Base-by-base conservation (phyloP, 2,113 vertebrate genomes). In the Oreochromis spilurus region DNA sequence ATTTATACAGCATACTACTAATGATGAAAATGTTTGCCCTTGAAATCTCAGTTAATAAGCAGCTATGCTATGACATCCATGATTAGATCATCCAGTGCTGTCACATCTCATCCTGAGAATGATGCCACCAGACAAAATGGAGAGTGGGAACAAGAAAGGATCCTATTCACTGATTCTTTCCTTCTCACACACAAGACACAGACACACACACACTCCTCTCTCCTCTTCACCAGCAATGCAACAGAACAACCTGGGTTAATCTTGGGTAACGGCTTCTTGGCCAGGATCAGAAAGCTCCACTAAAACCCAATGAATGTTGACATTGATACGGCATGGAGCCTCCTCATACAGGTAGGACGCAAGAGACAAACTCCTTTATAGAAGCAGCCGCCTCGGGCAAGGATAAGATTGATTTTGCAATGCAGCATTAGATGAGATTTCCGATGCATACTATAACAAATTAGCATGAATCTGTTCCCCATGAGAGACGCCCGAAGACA, bases 1-100 rank as follows among this genome's bases (percentile, higher is more conserved):
- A 72, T 90, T 92, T 62, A 78, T 82, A 83, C 79, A 89, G 81
- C 81, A 85, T 36, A 77, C 81, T 50, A 36, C 88, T 91, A 91
- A 93, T 91, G 90, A 94, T 91, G 91, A 89, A 88, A 90, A 91
- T 92, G 92, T 94, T 92, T 95, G 95, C 92, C 95, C 95, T 95
- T 95, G 95, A 94, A 95, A 93, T 92, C 89, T 83, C 91, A 60
- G 92, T 90, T 95, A 95, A 95, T 95, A 94, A 94, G 94, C 95
- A 92, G 95, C 92, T 92, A 90, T 89, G 93, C 88, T 81, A 38
- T 93, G 94, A 95, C 95, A 94, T 91, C 67, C 87, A 36, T 90
- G 90, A 94, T 93, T 94, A 94, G 89, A 95, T 93, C 93, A 95
- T 92, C 93, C 91, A 89, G 80, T 11, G 85, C 93, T 93, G 94